phyloP scores from a whole-genome alignment of 1,140 invertebrate species.

The Piezodorus guildinii region DNA sequence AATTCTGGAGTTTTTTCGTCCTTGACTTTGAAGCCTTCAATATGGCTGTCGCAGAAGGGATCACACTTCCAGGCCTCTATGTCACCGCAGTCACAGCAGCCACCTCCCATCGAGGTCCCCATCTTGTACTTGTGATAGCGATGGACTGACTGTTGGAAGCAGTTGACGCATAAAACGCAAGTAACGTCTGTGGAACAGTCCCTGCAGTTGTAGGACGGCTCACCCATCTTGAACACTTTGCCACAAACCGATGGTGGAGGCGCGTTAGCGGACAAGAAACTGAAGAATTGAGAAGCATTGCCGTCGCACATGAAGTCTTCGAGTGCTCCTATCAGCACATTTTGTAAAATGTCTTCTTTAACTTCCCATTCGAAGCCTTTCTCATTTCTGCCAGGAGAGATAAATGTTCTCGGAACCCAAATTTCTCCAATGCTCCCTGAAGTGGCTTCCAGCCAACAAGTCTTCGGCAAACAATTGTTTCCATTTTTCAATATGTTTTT shows the following conservation, averaged over 20 bases:
- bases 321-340: constrained; percentile 36
- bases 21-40: constrained; percentile 38
- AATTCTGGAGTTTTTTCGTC: constrained; percentile 41
- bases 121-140: constrained; percentile 86
- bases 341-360: constrained; percentile 1
- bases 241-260: constrained; percentile 68
- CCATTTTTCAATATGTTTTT: too few relatives aligned
- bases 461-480: too few relatives aligned
- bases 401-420: not conserved
- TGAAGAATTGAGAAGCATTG: constrained; percentile 46
- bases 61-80: constrained; percentile 85
- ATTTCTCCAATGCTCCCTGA: not conserved
- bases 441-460: not conserved
- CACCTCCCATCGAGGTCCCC: constrained; percentile 81
- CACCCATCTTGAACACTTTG: constrained; percentile 86
- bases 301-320: constrained; percentile 69
- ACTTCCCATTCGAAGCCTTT: not conserved
- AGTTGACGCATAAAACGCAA: constrained; percentile 94
- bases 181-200: constrained; percentile 95
- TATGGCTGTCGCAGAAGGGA: constrained; percentile 69
- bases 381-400: not conserved
- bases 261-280: constrained; percentile 45
- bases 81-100: constrained; percentile 94
- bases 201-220: constrained; percentile 93
- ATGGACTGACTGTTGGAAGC: constrained; percentile 88